phyloP scores from a whole-genome alignment of 2,797 vertebrate species.

The Neoniphon sammara region DNA sequence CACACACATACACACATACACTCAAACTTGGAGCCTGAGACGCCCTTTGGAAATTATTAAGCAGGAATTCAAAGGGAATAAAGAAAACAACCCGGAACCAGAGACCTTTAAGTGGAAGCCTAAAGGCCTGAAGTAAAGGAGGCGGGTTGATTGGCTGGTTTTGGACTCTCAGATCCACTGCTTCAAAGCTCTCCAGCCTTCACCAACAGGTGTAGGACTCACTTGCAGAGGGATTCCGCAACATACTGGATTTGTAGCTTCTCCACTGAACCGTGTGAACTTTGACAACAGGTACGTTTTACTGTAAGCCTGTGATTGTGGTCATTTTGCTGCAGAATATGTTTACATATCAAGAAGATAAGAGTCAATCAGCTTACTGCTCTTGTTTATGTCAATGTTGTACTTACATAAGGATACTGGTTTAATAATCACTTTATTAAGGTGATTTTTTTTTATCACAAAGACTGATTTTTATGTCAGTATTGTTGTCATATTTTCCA shows the following conservation, averaged over 20 bases:
- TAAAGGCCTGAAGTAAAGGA: conserved; percentile 30
- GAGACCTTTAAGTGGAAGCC: background rate
- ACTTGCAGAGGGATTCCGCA: conserved; percentile 30
- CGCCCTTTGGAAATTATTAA: conserved; percentile 51
- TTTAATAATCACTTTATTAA: background rate
- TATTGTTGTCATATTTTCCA: conserved; percentile 5
- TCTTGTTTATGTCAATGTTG: background rate
- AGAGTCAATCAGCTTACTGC: conserved; percentile 2
- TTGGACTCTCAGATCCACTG: conserved; percentile 14
- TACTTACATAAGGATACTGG: background rate
- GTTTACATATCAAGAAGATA: background rate
- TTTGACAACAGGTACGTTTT: conserved; percentile 49
- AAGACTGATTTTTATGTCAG: background rate
- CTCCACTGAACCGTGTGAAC: conserved; percentile 14
- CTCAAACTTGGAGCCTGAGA: conserved; percentile 30
- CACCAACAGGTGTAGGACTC: conserved; percentile 51
- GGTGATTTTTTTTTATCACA: background rate
- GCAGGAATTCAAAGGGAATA: conserved; percentile 30
- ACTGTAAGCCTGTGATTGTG: background rate
- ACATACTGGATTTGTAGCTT: conserved; percentile 31
- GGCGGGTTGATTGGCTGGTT: conserved; percentile 30
- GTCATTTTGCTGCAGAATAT: conserved; percentile 13
- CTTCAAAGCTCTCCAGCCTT: conserved; percentile 2
- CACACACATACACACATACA: conserved; percentile 41
- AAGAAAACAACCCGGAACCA: conserved; percentile 15